phyloP scores from a whole-genome alignment of 1,140 invertebrate species.

The Wasmannia auropunctata region DNA sequence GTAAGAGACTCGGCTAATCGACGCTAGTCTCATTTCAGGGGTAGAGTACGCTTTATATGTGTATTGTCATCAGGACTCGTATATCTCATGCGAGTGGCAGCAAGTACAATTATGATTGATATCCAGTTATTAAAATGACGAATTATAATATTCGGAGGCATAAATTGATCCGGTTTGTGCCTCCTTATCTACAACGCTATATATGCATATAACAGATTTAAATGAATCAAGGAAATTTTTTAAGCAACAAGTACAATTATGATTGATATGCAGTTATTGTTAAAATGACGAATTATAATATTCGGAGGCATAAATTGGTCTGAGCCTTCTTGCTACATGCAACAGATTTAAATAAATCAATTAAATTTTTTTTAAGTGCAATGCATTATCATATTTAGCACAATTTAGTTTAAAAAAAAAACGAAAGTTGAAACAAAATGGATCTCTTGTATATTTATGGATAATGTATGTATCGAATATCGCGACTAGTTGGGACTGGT shows the following conservation, averaged over 20 bases:
- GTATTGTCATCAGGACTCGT: neutral
- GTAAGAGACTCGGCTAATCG: neutral
- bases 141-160: neutral
- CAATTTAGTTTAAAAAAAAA: too few species aligned
- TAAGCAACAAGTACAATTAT: too few species aligned
- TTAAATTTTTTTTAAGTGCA: neutral
- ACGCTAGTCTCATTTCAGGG: neutral
- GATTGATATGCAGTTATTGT: too few species aligned
- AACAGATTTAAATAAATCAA: neutral
- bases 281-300: too few species aligned
- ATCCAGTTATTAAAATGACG: neutral
- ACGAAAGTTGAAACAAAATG: neutral
- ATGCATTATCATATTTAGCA: neutral
- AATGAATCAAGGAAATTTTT: neutral
- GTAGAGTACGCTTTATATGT: neutral
- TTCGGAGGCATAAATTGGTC: too few species aligned
- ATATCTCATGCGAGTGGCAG: neutral
- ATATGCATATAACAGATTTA: too few species aligned
- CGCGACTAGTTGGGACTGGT: neutral
- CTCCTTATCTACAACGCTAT: neutral
- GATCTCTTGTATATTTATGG: neutral
- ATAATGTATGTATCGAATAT: neutral
- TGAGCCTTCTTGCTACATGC: too few species aligned
- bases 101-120: slow-evolving; percentile 15
- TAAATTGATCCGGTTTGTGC: neutral